Base-by-base conservation (phyloP, 1,140 invertebrate species). In the Copidosoma floridanum region DNA sequence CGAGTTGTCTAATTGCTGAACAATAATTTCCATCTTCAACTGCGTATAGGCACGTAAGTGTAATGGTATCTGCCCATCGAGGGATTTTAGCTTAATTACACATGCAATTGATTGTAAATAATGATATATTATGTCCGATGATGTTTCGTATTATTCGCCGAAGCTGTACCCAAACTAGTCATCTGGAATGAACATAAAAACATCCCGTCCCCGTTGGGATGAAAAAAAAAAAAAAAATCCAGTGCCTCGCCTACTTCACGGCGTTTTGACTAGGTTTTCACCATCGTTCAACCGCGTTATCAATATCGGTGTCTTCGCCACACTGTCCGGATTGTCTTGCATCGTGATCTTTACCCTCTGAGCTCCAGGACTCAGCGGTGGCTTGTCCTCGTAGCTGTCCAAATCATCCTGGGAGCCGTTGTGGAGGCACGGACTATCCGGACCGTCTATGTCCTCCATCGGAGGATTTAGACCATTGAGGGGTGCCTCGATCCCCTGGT, bases 251-350 rank as follows among this genome's bases (percentile, higher is more conserved):
- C 10, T 35, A 26, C 7, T 65, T 77, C 70, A 78, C 16, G 73
- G 68, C 50, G 72, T 65, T 64, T 78, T 79, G 73, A 80, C 72
- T 79, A 80, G 71, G 66, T 75, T 78, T 55, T 78, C 77, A 48
- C 73, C 75, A n/a, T 65, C 63, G 52, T 73, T 73, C 23, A 75
- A 69, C 66, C 75, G 67, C 18, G 77, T 80, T 47, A 81, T 80
- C 43, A 81, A 71, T 64, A 81, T 71, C 5, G 79, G 79, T 26
- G 79, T 80, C 64, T 72, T 81, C 2, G 79, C 78, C 11, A 81
- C 71, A 67, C 79, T 80, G 50, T 80, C 79, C 0, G 79, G 79
- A 63, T 75, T 80, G 2, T 81, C 79, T 41, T 80, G 78, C 23
- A 81, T 26, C 4, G 70, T 78, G 16, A 81, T 81, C 55, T 77